Base-by-base conservation (phyloP, 2,888 invertebrate genomes). In the Heterodera filipjevi region DNA sequence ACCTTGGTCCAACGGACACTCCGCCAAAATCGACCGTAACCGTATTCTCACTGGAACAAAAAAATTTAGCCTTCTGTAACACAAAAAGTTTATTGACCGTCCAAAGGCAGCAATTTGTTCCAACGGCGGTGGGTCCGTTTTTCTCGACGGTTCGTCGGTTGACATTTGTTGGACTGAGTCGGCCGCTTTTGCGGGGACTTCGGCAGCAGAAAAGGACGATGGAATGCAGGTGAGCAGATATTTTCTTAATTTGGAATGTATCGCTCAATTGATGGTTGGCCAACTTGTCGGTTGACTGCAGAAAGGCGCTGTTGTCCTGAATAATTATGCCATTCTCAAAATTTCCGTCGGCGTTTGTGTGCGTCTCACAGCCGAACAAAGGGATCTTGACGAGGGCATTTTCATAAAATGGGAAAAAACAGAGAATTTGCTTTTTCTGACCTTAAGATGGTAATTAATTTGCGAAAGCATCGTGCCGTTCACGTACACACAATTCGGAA, bases 1-100 rank as follows among this genome's bases (percentile, higher is more conserved):
- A 81, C 30, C 80, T 70, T 74, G 78, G 82, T 78, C 86, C 86
- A 27, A 87, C 84, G 0, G 87, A 87, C 35, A 87, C 87, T 1
- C 87, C 87, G n/a, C 87, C 87, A 77, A 87, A 87, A 14, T 87
- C 85, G 1, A 87, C 86, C 0, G 87, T 87, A 19, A 87, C 86
- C 81, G 84, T 81, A 16, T 83, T 81, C 39, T 84, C 84, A n/a
- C 81, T 82, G 59, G 8, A 71, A 71, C 16, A 14, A 71, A 77
- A 16, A 5, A 35, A 10, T 5, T 33, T 10, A 33, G 12, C 16
- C 19, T 10, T 68, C 33, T 10, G 5, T 10, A 59, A 0, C 8
- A 27, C 10, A 59, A 6, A 27, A 8, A 10, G 1, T 1, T 0
- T 27, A 59, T 27, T 59, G 27, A 68, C 68, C 35, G 32, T 32